Conservation (phyloP, 1,140 invertebrate species). For the Penaeus japonicus region DNA sequence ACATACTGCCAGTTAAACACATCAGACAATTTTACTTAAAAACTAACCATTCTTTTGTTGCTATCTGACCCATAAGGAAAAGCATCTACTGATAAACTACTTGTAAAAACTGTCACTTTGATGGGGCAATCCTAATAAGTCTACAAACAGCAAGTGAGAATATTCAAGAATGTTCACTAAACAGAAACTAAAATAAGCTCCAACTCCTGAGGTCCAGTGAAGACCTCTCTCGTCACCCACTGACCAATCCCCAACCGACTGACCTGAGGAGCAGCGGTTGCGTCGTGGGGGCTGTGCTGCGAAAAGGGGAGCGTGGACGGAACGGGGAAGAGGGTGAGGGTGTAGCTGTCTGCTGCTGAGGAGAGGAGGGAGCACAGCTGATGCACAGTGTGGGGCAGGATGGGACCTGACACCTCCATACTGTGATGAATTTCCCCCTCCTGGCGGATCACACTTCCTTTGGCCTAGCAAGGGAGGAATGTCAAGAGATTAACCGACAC, state of each 20-base stretch:
- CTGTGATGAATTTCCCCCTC: constrained; percentile 30
- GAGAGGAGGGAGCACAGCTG: constrained; percentile 24
- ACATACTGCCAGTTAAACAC: too few relatives aligned
- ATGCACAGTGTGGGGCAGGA: constrained; percentile 41
- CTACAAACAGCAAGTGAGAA: not conserved
- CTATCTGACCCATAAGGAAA: too few relatives aligned
- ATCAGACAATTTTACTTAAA: too few relatives aligned
- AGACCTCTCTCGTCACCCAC: too few relatives aligned
- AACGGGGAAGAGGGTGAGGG: constrained; percentile 6
- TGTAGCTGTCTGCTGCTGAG: constrained; percentile 7
- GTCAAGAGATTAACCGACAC: not conserved
- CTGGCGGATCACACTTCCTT: constrained; percentile 27
- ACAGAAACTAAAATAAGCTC: too few relatives aligned
- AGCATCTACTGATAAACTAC: too few relatives aligned
- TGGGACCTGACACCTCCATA: constrained; percentile 34
- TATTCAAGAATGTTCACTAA: too few relatives aligned
- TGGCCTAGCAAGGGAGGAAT: not conserved
- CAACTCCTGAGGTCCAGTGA: too few relatives aligned
- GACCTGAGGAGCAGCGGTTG: constrained; percentile 31
- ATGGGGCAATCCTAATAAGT: not conserved
- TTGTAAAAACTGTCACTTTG: not conserved
- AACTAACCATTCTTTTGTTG: too few relatives aligned
- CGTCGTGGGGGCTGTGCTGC: constrained; percentile 12
- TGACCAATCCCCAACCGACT: not conserved
- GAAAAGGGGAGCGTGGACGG: constrained; percentile 24